phyloP scores from a whole-genome alignment of 2,888 invertebrate species.

The Hoplodrina ambigua region DNA sequence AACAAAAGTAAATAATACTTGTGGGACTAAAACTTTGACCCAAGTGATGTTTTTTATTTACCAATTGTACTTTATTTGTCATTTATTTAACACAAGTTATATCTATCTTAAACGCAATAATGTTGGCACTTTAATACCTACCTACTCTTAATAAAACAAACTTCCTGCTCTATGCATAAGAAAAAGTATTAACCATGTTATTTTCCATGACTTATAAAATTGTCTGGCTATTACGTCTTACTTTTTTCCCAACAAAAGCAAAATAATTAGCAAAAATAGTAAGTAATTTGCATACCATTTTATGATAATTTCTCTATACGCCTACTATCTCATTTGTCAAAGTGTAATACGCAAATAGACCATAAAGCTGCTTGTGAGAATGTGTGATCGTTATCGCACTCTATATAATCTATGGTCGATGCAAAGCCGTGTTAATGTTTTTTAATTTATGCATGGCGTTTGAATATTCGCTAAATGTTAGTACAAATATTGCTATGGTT shows the following conservation, averaged over 20 bases:
- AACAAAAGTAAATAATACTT: too few relatives aligned
- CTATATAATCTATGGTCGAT: slow-evolving; percentile 53
- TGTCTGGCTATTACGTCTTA: not conserved
- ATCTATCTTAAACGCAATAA: too few relatives aligned
- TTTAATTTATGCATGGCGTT: slow-evolving; percentile 55
- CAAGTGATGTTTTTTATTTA: too few relatives aligned
- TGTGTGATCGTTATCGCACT: slow-evolving; percentile 50
- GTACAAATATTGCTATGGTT: slow-evolving; percentile 1
- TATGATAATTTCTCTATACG: slow-evolving; percentile 28
- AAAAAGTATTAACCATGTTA: slow-evolving; percentile 1
- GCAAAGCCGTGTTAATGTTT: slow-evolving; percentile 43
- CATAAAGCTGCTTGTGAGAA: slow-evolving; percentile 48
- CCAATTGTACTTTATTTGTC: too few relatives aligned
- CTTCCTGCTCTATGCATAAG: not conserved
- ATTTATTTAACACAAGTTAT: too few relatives aligned
- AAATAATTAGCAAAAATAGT: slow-evolving; percentile 35
- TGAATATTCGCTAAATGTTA: slow-evolving; percentile 48
- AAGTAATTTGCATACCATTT: slow-evolving; percentile 38
- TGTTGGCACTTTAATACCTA: not conserved
- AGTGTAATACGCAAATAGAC: slow-evolving; percentile 53
- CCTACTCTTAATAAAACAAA: not conserved
- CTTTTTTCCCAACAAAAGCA: slow-evolving; percentile 4
- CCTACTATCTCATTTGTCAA: slow-evolving; percentile 46
- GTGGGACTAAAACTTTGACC: too few relatives aligned
- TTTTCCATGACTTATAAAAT: slow-evolving; percentile 5